These are phyloP conservation scores for Acholoe squamosa DNA, from an alignment of 2,888 invertebrate genomes.

Conservation along the genomic window DNA sequence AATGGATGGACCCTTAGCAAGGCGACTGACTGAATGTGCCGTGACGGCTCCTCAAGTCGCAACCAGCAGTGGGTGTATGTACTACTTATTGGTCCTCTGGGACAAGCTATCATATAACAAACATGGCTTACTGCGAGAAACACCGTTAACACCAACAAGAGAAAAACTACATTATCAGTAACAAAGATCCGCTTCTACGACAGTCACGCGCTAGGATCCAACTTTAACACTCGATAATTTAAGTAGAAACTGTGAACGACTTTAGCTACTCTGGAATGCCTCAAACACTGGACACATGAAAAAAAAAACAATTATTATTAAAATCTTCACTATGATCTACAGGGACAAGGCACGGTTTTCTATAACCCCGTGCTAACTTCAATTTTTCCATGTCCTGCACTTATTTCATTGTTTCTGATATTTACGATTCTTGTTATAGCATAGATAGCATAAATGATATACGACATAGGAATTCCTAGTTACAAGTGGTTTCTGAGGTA, in stretches of 20 bases:
- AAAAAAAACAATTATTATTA: neutral
- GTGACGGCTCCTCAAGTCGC: neutral
- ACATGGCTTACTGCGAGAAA: neutral
- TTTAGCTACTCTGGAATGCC: conserved; percentile 60
- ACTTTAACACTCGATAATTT: conserved; percentile 22
- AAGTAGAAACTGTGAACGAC: conserved; percentile 53
- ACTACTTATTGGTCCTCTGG: neutral
- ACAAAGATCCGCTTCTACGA: neutral
- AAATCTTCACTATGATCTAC: conserved; percentile 21
- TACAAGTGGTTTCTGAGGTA: neutral
- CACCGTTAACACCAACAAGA: conserved; percentile 55
- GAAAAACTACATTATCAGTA: conserved; percentile 42
- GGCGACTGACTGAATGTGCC: neutral
- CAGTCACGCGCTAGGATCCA: conserved; percentile 19
- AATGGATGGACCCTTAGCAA: conserved; percentile 9
- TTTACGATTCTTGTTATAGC: neutral
- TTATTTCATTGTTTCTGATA: no score
- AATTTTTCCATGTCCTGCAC: no score
- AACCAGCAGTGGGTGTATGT: neutral
- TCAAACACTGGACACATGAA: conserved; percentile 29
- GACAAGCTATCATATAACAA: conserved; percentile 43
- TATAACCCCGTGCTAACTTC: neutral
- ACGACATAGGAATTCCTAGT: neutral
- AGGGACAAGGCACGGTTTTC: no score
- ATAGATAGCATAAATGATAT: neutral